Percentiles rank a stretch among this genome's conserved stretches.
Conservation (phyloP, 2,113 vertebrate genomes). For the Brachirus orientalis region DNA sequence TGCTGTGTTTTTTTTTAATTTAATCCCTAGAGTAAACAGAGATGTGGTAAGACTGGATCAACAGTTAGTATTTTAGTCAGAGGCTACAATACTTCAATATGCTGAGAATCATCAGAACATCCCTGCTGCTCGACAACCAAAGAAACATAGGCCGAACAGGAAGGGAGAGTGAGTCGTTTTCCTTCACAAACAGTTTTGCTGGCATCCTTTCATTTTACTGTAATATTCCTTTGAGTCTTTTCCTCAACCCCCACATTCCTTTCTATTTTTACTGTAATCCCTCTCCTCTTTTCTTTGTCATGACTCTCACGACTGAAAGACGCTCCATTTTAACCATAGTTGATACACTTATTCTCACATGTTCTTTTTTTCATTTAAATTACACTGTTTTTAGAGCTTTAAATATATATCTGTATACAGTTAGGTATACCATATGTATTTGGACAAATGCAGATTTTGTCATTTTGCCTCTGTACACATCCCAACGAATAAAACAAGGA, state of each 20-base stretch:
- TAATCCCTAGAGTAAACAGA: conserved; percentile 78
- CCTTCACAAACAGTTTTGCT: conserved; percentile 4
- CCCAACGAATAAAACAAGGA: no score
- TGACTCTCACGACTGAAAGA: conserved; percentile 46
- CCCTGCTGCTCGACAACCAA: conserved; percentile 5
- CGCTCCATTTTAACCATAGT: conserved; percentile 14
- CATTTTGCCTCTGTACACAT: no score
- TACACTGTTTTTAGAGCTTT: no score
- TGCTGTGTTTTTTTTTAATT: conserved; percentile 76
- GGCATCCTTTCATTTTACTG: conserved; percentile 39
- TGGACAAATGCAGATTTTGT: no score
- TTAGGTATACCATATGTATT: no score
- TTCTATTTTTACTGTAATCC: conserved; percentile 61
- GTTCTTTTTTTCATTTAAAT: no score
- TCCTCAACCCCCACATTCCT: conserved; percentile 16
- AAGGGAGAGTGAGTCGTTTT: conserved; percentile 7
- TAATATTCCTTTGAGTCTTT: conserved; percentile 49
- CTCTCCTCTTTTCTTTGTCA: conserved; percentile 41
- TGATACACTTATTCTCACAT: conserved; percentile 7
- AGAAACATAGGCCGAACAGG: conserved; percentile 10
- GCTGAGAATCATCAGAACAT: conserved; percentile 42
- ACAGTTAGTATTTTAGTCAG: conserved; percentile 35
- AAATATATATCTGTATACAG: no score
- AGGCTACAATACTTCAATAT: conserved; percentile 40
- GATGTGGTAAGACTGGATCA: conserved; percentile 59